phyloP scores from a whole-genome alignment of 2,797 vertebrate species.

The Alcedo quadribrachys region DNA sequence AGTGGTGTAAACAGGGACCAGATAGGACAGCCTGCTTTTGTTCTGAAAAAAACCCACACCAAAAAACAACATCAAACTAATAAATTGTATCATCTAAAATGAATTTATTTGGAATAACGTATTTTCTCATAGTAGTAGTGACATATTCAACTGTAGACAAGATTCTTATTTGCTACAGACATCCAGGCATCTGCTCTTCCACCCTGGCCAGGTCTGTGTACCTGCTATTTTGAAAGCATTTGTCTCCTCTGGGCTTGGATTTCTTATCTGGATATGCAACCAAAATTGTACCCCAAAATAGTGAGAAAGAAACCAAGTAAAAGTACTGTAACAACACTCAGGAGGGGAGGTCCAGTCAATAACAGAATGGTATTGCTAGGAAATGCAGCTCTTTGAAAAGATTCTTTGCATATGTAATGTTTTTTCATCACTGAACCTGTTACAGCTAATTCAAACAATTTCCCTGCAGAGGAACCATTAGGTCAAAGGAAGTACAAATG shows the following conservation, averaged over 20 bases:
- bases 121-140: not conserved
- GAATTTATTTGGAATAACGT: not conserved
- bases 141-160: not conserved
- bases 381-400: not conserved
- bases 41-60: not conserved
- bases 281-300: not conserved
- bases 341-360: not conserved
- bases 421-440: not conserved
- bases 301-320: not conserved
- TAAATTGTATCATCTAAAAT: not conserved
- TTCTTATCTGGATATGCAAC: not conserved
- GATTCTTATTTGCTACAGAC: not conserved
- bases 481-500: not conserved
- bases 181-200: not conserved
- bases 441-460: not conserved
- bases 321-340: not conserved
- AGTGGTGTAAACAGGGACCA: not conserved
- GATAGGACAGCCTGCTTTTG: not conserved
- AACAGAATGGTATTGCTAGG: not conserved
- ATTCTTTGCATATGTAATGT: not conserved
- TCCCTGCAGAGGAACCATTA: not conserved
- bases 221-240: not conserved
- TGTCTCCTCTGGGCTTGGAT: not conserved
- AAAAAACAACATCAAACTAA: not conserved
- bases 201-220: not conserved